These are phyloP conservation scores for Scarus forsteni DNA, from an alignment of 2,797 vertebrate species.

Conservation along the genomic window DNA sequence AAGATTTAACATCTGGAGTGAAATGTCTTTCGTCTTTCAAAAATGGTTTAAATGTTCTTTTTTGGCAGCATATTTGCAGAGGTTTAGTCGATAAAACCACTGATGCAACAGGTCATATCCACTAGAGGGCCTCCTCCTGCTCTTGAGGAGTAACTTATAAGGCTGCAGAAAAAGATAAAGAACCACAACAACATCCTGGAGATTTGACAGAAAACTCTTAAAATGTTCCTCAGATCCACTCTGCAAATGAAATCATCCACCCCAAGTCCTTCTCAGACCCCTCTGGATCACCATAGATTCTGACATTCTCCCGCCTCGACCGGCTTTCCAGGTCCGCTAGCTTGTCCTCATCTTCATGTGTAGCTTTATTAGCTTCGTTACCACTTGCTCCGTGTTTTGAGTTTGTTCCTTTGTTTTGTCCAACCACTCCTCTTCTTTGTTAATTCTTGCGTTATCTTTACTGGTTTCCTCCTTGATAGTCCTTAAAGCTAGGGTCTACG, in stretches of 20 bases:
- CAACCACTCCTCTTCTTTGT: too few species aligned
- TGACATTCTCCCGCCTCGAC: neutral
- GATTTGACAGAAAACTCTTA: too few species aligned
- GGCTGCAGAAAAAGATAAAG: neutral
- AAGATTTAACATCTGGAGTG: neutral
- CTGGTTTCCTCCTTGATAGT: neutral
- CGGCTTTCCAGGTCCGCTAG: neutral
- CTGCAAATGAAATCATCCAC: neutral
- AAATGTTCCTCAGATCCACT: too few species aligned
- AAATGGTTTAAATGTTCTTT: too few species aligned
- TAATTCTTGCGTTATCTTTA: neutral
- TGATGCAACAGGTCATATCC: slow-evolving; percentile 20
- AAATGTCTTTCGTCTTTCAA: neutral
- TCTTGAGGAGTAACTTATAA: neutral
- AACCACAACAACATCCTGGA: too few species aligned
- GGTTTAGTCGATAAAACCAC: neutral
- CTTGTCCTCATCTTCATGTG: neutral
- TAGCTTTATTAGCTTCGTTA: neutral
- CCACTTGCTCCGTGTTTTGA: neutral
- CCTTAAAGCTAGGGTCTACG: too few species aligned
- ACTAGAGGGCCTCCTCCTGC: slow-evolving; percentile 68
- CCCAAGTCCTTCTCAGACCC: neutral
- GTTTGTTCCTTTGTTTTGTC: neutral
- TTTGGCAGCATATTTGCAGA: neutral
- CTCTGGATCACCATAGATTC: neutral